Conservation (phyloP, 2,888 invertebrate genomes). For the Gasteruption jaculator region DNA sequence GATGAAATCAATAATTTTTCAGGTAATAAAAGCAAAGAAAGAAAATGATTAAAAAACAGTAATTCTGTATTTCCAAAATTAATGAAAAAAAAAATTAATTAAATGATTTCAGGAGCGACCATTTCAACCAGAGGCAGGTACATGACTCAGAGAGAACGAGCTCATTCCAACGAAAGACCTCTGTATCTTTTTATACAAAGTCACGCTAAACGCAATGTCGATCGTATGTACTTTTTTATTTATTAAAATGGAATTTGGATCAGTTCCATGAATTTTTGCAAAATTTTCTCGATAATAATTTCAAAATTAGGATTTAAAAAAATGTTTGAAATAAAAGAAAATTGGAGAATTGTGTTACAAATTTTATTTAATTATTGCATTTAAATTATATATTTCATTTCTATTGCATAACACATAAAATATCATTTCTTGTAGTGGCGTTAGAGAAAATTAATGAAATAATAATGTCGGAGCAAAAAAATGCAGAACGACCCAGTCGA, state of each 20-base stretch:
- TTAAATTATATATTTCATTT: neutral
- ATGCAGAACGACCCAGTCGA: slow-evolving; percentile 48
- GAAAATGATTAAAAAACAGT: neutral
- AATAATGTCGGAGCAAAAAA: slow-evolving; percentile 50
- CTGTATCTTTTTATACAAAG: slow-evolving; percentile 58
- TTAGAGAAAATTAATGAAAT: slow-evolving; percentile 56
- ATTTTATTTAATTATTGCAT: neutral
- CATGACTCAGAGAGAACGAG: slow-evolving; percentile 55
- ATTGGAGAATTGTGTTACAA: neutral
- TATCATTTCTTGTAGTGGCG: too few species aligned
- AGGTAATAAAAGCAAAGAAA: slow-evolving; percentile 36
- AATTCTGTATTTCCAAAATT: neutral
- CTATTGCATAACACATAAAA: too few species aligned
- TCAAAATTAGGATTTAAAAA: neutral
- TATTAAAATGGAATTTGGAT: slow-evolving; percentile 4
- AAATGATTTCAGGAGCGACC: slow-evolving; percentile 54
- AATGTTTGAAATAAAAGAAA: neutral
- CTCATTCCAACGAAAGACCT: slow-evolving; percentile 54
- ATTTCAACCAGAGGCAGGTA: slow-evolving; percentile 59
- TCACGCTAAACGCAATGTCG: slow-evolving; percentile 54
- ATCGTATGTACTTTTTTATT: slow-evolving; percentile 35
- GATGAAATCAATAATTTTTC: slow-evolving; percentile 56
- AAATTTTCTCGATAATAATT: neutral
- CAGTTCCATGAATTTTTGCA: neutral
- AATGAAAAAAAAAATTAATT: slow-evolving; percentile 24